A percentile compares a stretch with the other conserved stretches of the same genome.
phyloP scores from a whole-genome alignment of 2,888 invertebrate genomes.

The Callyntrura guangdongensis region DNA sequence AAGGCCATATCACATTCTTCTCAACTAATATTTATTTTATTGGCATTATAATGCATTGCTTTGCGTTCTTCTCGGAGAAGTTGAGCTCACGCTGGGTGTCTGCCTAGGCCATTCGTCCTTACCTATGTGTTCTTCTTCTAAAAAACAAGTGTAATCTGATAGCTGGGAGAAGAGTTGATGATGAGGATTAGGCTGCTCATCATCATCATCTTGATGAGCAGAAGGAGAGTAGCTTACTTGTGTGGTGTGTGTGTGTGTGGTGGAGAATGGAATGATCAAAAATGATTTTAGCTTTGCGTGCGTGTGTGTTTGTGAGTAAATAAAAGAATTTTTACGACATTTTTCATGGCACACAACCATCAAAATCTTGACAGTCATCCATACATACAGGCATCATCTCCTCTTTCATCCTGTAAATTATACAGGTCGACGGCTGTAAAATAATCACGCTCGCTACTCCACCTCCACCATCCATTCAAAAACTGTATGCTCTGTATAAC shows the following conservation, averaged over 20 bases:
- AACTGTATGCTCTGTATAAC: constrained; percentile 20
- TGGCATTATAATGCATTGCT: constrained; percentile 1
- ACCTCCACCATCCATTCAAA: background rate
- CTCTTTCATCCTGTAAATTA: constrained; percentile 20
- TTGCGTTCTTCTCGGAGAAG: background rate
- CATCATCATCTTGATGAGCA: background rate
- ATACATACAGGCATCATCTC: constrained; percentile 15
- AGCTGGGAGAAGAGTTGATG: constrained; percentile 27
- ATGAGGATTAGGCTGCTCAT: too few relatives aligned
- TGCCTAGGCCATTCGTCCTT: too few relatives aligned
- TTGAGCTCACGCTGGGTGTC: too few relatives aligned
- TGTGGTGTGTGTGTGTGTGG: too few relatives aligned
- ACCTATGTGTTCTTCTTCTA: background rate
- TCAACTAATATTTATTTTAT: constrained; percentile 10
- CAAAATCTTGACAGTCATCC: constrained; percentile 50
- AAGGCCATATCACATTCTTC: background rate
- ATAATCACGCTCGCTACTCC: constrained; percentile 32
- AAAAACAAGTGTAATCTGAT: constrained; percentile 23
- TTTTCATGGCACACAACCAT: constrained; percentile 55
- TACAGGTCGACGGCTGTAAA: constrained; percentile 36
- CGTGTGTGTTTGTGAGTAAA: constrained; percentile 9
- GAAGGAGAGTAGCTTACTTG: background rate
- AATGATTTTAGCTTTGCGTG: too few relatives aligned
- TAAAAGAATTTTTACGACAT: constrained; percentile 46
- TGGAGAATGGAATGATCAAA: background rate